These are phyloP conservation scores for Meloidogyne chitwoodi DNA, from an alignment of 1,140 invertebrate genomes.

Conservation along the genomic window DNA sequence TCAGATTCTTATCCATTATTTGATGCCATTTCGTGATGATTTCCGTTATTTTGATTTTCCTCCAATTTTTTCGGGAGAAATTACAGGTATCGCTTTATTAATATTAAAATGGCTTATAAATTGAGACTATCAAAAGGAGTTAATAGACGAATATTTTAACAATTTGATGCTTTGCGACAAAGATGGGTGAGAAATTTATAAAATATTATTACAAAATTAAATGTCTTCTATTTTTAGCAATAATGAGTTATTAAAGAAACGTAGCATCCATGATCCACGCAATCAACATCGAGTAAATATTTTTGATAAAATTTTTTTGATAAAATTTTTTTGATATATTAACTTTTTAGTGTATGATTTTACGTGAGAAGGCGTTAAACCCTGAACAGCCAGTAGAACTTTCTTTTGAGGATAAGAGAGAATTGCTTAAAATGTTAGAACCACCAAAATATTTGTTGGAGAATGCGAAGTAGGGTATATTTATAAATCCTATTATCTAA, in stretches of 20 bases:
- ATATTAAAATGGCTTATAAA: not conserved
- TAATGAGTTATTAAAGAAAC: constrained; percentile 8
- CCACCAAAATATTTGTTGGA: constrained; percentile 24
- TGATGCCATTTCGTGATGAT: constrained; percentile 32
- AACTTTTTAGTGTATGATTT: constrained; percentile 13
- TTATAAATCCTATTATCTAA: too few relatives aligned
- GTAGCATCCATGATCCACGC: constrained; percentile 10
- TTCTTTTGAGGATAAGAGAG: constrained; percentile 9
- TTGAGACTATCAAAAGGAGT: constrained; percentile 28
- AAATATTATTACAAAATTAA: too few relatives aligned
- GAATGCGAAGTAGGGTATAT: constrained; percentile 20
- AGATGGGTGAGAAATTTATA: constrained; percentile 17
- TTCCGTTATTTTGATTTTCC: constrained; percentile 32
- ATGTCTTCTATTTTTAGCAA: not conserved
- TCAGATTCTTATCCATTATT: constrained; percentile 31
- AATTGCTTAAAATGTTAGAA: constrained; percentile 29
- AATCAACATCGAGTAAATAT: not conserved
- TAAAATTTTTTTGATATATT: not conserved
- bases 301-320: not conserved
- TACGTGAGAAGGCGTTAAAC: constrained; percentile 30
- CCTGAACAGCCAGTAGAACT: constrained; percentile 11
- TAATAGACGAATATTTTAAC: constrained; percentile 32
- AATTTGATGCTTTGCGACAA: constrained; percentile 17
- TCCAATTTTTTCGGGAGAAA: not conserved
- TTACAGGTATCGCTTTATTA: not conserved